Base-by-base conservation (phyloP, 2,113 vertebrate species). In the Oryzias curvinotus region DNA sequence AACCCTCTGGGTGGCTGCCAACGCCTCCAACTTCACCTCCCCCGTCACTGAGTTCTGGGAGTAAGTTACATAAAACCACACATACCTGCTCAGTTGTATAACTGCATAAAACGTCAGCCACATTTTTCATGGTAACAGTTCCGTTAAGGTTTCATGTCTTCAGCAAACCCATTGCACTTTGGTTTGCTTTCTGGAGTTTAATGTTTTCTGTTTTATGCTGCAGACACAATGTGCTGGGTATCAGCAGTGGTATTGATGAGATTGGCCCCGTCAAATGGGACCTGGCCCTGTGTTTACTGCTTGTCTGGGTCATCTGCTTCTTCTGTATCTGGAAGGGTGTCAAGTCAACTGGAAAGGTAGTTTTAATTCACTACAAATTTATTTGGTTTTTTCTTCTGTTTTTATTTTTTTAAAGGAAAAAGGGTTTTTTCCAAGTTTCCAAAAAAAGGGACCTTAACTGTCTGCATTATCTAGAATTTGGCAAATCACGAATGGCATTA, bases 301-400 rank as follows among this genome's bases (percentile, higher is more conserved):
- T 95, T 0, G 93, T 97, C 78, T 99, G 97, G 97, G 90, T 98
- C 84, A 93, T 98, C 87, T 98, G 95, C 78, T 99, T 99, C 91
- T 99, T 99, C 91, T 99, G 96, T 90, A 99, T 99, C 89, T 99
- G 97, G 97, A 99, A 98, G 87, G 97, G 97, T 21, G 95, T 99
- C 78, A 96, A 95, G 80, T 96, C 96, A 65, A 98, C 97, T 0
- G 97, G 97, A 73, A 99, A 99, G 91, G 97, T 98, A 85, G 36
- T 8, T 12, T 36, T 36, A 36, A 36, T 10, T 36, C 36, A 10
- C 10, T 10, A 36, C 10, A 49, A 43, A 5, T 8, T 5, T 26
- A 26, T 3, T 51, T 26, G 14, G 6, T 4, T 25, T 19, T 1
- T 51, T 23, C 4, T 14, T 23, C 5, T 51, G 14, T 6, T 14